Evolutionary conservation across 1,140 invertebrate genomes (phyloP), one percentile per base, ranked within the genome.

Genomic region (Zophobas atratus): DNA sequence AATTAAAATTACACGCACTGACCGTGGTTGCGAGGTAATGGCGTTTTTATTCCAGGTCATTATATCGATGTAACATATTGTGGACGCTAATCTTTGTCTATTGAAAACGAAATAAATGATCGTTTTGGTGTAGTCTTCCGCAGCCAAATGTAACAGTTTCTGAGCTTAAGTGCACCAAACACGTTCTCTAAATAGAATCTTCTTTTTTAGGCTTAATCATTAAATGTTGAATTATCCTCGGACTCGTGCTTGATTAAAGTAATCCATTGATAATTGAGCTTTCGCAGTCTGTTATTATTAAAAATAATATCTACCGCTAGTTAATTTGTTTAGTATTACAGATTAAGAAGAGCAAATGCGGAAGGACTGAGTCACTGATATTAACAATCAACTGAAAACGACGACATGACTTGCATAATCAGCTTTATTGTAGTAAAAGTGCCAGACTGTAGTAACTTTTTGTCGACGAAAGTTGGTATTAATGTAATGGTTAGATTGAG

Each of bases 341-440:
- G 36, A 38, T 20, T 63, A 57, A 57, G 55, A 57, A 57, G 34
- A 57, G 55, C 55, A 57, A 39, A 63, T 34, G 57, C 57, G 57
- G 57, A 63, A 63, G 57, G 32, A 63, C 57, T n/a, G 35, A 63
- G 57, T 63, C 57, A 63, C 57, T 41, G 60, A 67, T 67, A 67
- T 43, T 67, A 67, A 48, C 60, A 67, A 43, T 67, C 41, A 57
- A 36, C 55, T 34, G 55, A 57, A 57, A 63, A 38, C 57, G 57
- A 63, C 39, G 41, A 41, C 60, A 33, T 67, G 60, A 67, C 60
- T 67, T 67, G 60, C 60, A 67, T 32, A 67, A 32, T 67, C 49
- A 6, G 38, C 60, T 43, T 67, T 67, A 67, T 67, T 67, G 60
- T 67, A 67, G 60, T 67, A 67, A 67, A 67, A 67, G 60, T 67